phyloP scores from a whole-genome alignment of 1,140 invertebrate species.

The Ceratina japonica region DNA sequence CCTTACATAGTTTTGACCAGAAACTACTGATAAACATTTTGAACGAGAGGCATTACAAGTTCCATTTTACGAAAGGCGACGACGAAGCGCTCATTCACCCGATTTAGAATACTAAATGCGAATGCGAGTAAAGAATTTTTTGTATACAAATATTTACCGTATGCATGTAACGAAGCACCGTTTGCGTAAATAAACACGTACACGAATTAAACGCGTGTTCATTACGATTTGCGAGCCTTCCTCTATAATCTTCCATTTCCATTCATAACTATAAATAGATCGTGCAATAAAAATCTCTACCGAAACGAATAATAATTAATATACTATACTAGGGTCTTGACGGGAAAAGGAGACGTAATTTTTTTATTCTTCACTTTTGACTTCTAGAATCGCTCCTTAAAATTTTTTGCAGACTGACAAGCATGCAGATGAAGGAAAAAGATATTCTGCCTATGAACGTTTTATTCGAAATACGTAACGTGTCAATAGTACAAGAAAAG shows the following conservation, averaged over 20 bases:
- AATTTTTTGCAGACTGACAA: too few species aligned
- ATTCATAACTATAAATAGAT: neutral
- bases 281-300: neutral
- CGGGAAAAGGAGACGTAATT: too few species aligned
- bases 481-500: too few species aligned
- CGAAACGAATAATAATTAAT: neutral
- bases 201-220: constrained; percentile 1
- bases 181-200: constrained; percentile 57
- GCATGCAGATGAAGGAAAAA: too few species aligned
- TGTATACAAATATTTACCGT: constrained; percentile 42
- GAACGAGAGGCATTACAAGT: constrained; percentile 50
- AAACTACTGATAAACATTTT: constrained; percentile 46
- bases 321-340: too few species aligned
- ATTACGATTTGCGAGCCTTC: neutral
- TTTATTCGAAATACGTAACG: too few species aligned
- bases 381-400: too few species aligned
- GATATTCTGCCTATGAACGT: too few species aligned
- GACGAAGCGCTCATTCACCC: constrained; percentile 36
- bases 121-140: constrained; percentile 44
- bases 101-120: constrained; percentile 3
- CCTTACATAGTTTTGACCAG: constrained; percentile 12
- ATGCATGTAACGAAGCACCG: constrained; percentile 46
- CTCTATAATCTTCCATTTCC: neutral
- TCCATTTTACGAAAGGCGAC: constrained; percentile 40
- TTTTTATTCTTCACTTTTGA: too few species aligned